phyloP scores from a whole-genome alignment of 1,140 invertebrate species.

The Leptopilina boulardi region DNA sequence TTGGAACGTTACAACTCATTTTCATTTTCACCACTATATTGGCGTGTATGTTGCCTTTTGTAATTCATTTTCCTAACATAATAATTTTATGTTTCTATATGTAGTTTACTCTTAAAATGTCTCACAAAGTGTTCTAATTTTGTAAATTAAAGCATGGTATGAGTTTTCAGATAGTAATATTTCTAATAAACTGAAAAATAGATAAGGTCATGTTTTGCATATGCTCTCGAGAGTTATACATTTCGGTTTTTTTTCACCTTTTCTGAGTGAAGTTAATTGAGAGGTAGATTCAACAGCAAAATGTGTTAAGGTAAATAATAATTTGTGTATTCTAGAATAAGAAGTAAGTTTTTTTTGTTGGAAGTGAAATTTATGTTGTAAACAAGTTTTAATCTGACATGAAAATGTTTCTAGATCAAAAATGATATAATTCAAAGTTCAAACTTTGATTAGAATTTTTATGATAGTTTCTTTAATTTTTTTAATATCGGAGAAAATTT shows the following conservation, averaged over 20 bases:
- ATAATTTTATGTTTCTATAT: conserved; percentile 1
- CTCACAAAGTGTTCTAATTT: conserved; percentile 7
- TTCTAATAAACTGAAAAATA: neutral
- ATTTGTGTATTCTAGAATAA: neutral
- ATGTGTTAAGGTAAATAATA: neutral
- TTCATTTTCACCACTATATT: no score
- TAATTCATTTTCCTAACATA: neutral
- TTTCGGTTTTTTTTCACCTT: neutral
- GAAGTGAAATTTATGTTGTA: no score
- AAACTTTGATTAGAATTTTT: no score
- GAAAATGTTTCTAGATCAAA: no score
- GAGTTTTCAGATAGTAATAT: neutral
- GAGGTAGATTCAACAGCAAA: neutral
- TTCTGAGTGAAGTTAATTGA: neutral
- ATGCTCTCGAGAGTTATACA: neutral
- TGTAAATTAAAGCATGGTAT: neutral
- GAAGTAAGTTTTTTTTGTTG: neutral
- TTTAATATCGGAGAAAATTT: no score
- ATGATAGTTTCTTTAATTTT: no score
- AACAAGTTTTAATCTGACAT: no score
- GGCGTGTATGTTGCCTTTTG: no score
- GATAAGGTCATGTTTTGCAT: conserved; percentile 3
- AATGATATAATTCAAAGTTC: no score
- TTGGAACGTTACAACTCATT: no score
- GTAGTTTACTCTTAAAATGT: neutral